phyloP scores from a whole-genome alignment of 2,888 invertebrate genomes.

The Lasioglossum figueresi region DNA sequence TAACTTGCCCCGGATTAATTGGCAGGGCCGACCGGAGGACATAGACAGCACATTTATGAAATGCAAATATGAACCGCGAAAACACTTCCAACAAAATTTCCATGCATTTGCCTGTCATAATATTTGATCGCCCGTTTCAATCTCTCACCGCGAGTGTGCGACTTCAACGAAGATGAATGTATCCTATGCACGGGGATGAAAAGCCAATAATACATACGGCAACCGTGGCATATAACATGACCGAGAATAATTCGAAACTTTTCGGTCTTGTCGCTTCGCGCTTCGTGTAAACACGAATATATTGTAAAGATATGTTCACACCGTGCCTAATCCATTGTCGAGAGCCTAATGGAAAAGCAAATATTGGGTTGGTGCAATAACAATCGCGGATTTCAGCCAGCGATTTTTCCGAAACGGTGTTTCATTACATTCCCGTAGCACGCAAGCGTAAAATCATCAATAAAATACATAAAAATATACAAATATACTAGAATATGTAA shows the following conservation, averaged over 20 bases:
- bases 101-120: slow-evolving; percentile 47
- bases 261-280: neutral
- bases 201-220: slow-evolving; percentile 45
- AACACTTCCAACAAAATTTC: slow-evolving; percentile 38
- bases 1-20: slow-evolving; percentile 26
- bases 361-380: neutral
- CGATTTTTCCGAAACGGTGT: neutral
- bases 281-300: neutral
- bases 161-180: slow-evolving; percentile 25
- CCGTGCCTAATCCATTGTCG: neutral
- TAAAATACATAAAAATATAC: too few species aligned
- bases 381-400: neutral
- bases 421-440: neutral
- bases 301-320: neutral
- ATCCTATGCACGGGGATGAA: slow-evolving; percentile 19
- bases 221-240: slow-evolving; percentile 16
- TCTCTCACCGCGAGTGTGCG: slow-evolving; percentile 25
- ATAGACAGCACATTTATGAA: neutral
- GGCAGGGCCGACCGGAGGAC: neutral
- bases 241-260: neutral
- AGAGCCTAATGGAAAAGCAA: neutral
- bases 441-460: too few species aligned
- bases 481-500: too few species aligned
- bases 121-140: slow-evolving; percentile 52
- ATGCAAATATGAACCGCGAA: slow-evolving; percentile 21